These are phyloP conservation scores for Dryas iulia DNA, from an alignment of 1,140 invertebrate species.

Conservation along the genomic window DNA sequence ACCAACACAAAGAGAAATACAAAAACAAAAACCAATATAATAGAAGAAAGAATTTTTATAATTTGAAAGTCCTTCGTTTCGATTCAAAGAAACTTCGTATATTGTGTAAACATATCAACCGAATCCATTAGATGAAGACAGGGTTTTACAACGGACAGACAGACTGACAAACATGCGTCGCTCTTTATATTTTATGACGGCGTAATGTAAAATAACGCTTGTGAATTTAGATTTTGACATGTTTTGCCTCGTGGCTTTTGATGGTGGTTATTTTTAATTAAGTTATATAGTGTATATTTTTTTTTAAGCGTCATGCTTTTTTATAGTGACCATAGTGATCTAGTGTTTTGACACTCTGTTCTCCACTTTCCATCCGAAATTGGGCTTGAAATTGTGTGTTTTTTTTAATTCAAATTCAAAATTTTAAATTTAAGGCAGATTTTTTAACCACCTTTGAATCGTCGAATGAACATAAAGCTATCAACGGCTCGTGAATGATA, in stretches of 20 bases:
- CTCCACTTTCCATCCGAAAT: too few relatives aligned
- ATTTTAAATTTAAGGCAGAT: too few relatives aligned
- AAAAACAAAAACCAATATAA: not conserved
- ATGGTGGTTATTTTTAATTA: too few relatives aligned
- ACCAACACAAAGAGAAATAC: constrained; percentile 1
- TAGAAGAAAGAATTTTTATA: not conserved
- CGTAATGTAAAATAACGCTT: not conserved
- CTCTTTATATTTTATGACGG: not conserved
- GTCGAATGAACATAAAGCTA: too few relatives aligned
- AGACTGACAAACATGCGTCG: constrained; percentile 52
- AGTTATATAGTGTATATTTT: too few relatives aligned
- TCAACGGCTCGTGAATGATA: too few relatives aligned
- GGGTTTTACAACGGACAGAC: constrained; percentile 48
- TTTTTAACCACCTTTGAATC: too few relatives aligned
- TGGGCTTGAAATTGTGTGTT: too few relatives aligned
- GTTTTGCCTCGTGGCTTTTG: not conserved
- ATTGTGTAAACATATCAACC: constrained; percentile 47
- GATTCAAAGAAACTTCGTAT: constrained; percentile 40
- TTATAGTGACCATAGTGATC: too few relatives aligned
- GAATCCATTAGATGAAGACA: constrained; percentile 64
- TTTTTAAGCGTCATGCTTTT: too few relatives aligned
- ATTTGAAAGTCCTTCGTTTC: constrained; percentile 15
- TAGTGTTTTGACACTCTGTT: too few relatives aligned
- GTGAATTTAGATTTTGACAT: not conserved
- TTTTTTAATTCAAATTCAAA: too few relatives aligned